Evolutionary conservation across 2,113 vertebrate species (phyloP).

Genomic region (Psittacula cyanocephala): DNA sequence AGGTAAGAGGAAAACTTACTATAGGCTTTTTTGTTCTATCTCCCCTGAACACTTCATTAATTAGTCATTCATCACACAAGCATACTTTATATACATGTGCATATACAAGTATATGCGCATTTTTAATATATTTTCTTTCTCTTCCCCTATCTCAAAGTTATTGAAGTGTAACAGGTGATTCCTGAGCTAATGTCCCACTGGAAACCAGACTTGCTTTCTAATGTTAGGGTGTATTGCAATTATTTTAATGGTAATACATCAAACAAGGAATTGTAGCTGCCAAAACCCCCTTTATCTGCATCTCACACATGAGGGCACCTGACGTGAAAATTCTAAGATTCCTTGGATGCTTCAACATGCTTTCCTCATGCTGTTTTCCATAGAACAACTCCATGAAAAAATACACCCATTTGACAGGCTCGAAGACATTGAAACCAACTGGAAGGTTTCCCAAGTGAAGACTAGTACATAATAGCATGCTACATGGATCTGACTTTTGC

Average conservation of each 20-base stretch:
- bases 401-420: background rate
- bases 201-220: background rate
- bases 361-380: background rate
- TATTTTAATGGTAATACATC: background rate
- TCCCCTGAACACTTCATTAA: background rate
- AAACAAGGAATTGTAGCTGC: background rate
- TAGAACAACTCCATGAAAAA: background rate
- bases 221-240: background rate
- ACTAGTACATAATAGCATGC: background rate
- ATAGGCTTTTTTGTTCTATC: background rate
- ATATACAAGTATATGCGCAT: background rate
- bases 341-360: background rate
- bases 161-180: background rate
- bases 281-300: background rate
- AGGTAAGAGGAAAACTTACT: background rate
- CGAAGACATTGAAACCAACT: background rate
- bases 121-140: background rate
- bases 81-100: accelerated
- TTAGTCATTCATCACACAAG: background rate
- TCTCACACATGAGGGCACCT: accelerated
- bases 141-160: background rate
- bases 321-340: background rate
- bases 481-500: background rate
- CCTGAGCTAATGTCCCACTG: background rate
- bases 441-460: background rate